Base-by-base conservation (phyloP, 2,113 vertebrate species). In the Scartelaos histophorus region DNA sequence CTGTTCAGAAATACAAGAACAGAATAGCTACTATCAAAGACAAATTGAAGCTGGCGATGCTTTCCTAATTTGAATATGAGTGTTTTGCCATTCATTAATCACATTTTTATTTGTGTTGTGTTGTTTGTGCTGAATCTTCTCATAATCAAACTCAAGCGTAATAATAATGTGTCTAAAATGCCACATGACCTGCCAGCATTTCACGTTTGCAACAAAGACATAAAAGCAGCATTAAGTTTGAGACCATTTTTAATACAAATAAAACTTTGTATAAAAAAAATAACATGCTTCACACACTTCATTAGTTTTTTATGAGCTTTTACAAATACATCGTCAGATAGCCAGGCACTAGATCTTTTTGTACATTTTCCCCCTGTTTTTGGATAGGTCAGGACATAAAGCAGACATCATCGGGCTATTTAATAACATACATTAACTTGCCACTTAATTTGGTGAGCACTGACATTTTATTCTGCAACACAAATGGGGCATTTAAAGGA, bases 201-300 rank as follows among this genome's bases (percentile, higher is more conserved):
- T 51, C 49, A 19, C 19, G 49, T 51, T 49, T 51, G 49, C 11
- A 54, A 21, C 1, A 21, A 13, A 43, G 7, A 13, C 11, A 67
- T 64, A 22, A 9, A 49, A 58, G 12, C 3, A 13, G 1, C 25
- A 5, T 21, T 12, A 86, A 73, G 91, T 94, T 98, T 95, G 88
- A 94, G 97, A 98, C 96, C 94, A 95, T 91, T 97, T 96, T 97
- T 98, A 98, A 98, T 98, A 97, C 95, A 98, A 98, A 98, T 95
- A 92, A 92, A 84, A 88, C 77, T 94, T 94, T 94, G 76, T 97
- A 96, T 96, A 95, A 87, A 89, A 87, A 87, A 89, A 91, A 74
- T 74, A 58, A 95, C 97, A 98, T 98, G 97, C 97, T 94, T 94
- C 94, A 98, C 95, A 98, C 95, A 94, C 94, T 92, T 92, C 94